Evolutionary conservation across 2,888 invertebrate species (phyloP), one percentile per base, ranked within the genome.

Genomic region (Adineta ricciae): DNA sequence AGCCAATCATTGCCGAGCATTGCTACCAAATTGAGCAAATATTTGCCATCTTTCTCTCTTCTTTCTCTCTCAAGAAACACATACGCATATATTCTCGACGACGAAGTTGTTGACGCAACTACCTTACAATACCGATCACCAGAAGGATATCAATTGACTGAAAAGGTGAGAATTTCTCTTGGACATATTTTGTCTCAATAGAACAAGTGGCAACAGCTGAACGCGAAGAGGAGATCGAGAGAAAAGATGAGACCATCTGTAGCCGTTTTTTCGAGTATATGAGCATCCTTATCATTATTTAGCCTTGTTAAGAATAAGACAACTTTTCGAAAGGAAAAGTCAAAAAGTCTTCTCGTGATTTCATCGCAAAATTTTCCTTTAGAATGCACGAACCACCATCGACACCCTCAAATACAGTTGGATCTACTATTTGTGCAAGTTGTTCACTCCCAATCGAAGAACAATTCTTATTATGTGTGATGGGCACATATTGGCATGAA

Each of bases 401-500:
- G 7, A 64, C 32, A 64, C 32, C 64, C 27, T 64, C 64, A 36
- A 64, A 32, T 64, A 1, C 64, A 64, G 32, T 64, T 4, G 11
- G 32, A 36, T 1, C 78, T n/a, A 78, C 41, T 41, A 78, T 78
- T 78, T 78, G 78, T 8, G 8, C 41, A 78, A 41, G 78, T 78
- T 78, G 78, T 78, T 41, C 38, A 2, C 14, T 41, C 14, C 41
- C 78, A 41, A 78, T 78, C 8, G 78, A 78, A 24, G 78, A 78
- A 41, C 38, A 78, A 78, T 78, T n/a, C 41, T 41, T 78, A 41
- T 78, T 78, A 78, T 41, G 24, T 38, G 78, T 78, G 21, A 78
- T 78, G 78, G 78, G 78, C 24, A 78, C 78, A 78, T 83, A n/a
- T 50, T 83, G 83, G 83, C 83, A 83, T 83, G 83, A 83, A 52